Evolutionary conservation across 30 jellyfish, hydroid and myxozoan species (phyloP), one percentile per base, ranked within the genome.

Genomic region (Nemopilema nomurai): DNA sequence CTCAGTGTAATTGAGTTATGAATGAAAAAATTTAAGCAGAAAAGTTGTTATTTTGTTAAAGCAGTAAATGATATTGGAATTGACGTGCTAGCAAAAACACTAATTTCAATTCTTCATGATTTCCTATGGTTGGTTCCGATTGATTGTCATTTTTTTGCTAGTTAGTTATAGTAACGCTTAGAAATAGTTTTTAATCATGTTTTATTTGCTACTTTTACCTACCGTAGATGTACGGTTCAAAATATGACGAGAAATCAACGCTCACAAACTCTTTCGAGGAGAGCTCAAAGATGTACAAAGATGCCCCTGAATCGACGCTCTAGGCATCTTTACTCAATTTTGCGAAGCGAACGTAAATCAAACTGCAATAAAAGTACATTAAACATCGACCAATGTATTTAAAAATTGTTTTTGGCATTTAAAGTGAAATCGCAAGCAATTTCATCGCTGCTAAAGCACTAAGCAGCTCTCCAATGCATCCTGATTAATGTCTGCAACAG

Each of bases 251-350:
- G 69, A 69, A 75, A 1, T 32, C 96, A 51, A 87, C 83, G 28
- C 66, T 87, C 4, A 65, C 89, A 27, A 73, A 83, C 18, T 71
- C 96, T 21, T 78, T 51, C 31, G 88, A 74, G 23, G 89, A 76
- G 71, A 62, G 77, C 18, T 84, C 80, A 28, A 78, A 77, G 69
- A 49, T 63, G 67, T 87, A 87, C 90, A 67, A 75, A n/a, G 96
- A 87, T 24, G 96, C 96, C 26, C 96, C 96, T 1, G 96, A 87
- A 53, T 87, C 96, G 23, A 87, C 96, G 0, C 76, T 87, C 22
- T 85, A 67, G 70, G 69, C 57, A n/a, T n/a, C n/a, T n/a, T n/a
- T n/a, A n/a, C n/a, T n/a, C n/a, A n/a, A n/a, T 41, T 13, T 41
- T 13, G 13, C 13, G 57, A 3, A 41, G 57, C 57, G 13, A 41